A percentile compares a stretch with the other conserved stretches of the same genome.
Evolutionary conservation across 2,888 invertebrate genomes (phyloP).

Genomic region (Xestia xanthographa): DNA sequence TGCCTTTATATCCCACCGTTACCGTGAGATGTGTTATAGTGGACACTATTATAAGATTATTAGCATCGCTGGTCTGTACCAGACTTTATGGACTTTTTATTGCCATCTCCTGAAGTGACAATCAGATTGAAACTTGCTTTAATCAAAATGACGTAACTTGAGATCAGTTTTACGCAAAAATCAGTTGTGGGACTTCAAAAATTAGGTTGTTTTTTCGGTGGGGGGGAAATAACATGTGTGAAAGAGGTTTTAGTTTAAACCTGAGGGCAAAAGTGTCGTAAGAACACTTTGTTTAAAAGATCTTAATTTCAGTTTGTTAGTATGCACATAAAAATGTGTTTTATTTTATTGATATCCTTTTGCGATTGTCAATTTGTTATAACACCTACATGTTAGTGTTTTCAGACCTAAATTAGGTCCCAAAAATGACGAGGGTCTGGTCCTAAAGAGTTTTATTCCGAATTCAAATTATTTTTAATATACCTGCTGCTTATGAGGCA

Average conservation of each 20-base stretch:
- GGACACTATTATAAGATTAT: constrained; percentile 62
- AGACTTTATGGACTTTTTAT: constrained; percentile 67
- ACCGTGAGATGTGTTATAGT: constrained; percentile 53
- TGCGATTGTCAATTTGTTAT: constrained; percentile 71
- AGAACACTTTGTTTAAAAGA: constrained; percentile 70
- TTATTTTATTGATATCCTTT: constrained; percentile 71
- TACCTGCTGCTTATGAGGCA: constrained; percentile 43
- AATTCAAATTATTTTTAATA: constrained; percentile 64
- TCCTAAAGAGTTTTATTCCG: constrained; percentile 43
- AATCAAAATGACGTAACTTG: constrained; percentile 29
- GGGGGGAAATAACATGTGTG: background rate
- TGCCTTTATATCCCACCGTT: constrained; percentile 51
- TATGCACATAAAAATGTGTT: constrained; percentile 65
- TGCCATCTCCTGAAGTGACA: constrained; percentile 69
- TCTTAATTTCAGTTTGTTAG: constrained; percentile 75
- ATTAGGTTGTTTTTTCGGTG: constrained; percentile 20
- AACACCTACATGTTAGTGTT: constrained; percentile 73
- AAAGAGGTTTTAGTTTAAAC: constrained; percentile 4
- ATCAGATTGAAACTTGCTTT: constrained; percentile 62
- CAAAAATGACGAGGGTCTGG: constrained; percentile 57
- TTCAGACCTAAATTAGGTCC: constrained; percentile 66
- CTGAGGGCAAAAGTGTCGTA: constrained; percentile 71
- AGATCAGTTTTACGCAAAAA: background rate
- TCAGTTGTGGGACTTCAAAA: accelerated
- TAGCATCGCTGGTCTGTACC: constrained; percentile 58